Evolutionary conservation across 2,113 vertebrate species (phyloP).

Genomic region (Sylvietta virens): DNA sequence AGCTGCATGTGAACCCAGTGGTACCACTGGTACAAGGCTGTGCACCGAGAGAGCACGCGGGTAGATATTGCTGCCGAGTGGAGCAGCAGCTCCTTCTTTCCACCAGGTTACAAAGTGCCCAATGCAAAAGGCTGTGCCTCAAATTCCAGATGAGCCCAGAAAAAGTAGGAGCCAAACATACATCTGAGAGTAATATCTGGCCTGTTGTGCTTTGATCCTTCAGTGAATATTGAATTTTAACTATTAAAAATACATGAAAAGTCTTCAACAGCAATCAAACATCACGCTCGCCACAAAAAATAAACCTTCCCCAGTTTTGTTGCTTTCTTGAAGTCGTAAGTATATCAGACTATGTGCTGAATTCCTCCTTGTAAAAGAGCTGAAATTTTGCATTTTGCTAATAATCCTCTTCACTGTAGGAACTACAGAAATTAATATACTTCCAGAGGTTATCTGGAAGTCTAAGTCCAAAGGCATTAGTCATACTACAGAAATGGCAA

Average conservation of each 20-base stretch:
- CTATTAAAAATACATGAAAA: conserved; percentile 61
- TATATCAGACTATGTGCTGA: neutral
- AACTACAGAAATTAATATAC: neutral
- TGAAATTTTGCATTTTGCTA: neutral
- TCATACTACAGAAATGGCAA: neutral
- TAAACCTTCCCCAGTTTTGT: conserved; percentile 34
- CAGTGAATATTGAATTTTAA: conserved; percentile 61
- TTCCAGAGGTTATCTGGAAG: neutral
- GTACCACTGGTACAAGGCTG: neutral
- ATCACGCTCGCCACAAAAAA: conserved; percentile 47
- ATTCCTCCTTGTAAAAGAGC: neutral
- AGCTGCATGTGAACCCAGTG: neutral
- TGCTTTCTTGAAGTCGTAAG: conserved; percentile 27
- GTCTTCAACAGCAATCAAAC: conserved; percentile 42
- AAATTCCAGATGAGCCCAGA: conserved; percentile 3
- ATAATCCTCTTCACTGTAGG: neutral
- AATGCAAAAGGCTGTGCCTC: neutral
- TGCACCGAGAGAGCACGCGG: neutral
- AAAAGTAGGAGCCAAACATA: neutral
- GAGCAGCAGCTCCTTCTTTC: neutral
- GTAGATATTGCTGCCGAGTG: fast-evolving
- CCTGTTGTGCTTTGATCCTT: conserved; percentile 51
- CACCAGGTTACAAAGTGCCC: neutral
- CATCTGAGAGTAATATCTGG: conserved; percentile 45
- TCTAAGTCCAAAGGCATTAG: neutral